A percentile compares a stretch with the other conserved stretches of the same genome.
Conservation (phyloP, 1,140 invertebrate genomes). For the Hormaphis cornu region DNA sequence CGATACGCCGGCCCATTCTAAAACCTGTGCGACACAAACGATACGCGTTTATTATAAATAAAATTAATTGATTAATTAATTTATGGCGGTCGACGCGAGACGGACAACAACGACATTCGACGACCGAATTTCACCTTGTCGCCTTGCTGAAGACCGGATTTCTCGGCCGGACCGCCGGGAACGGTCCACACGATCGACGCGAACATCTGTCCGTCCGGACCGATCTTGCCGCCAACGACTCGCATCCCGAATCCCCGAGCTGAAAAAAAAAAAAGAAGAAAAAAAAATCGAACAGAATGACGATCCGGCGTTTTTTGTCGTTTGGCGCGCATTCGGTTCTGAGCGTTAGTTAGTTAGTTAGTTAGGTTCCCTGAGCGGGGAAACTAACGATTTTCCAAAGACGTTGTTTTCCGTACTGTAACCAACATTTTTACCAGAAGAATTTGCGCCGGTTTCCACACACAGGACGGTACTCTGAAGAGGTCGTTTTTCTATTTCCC, state of each 20-base stretch:
- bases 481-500: no score
- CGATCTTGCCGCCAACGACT: slow-evolving; percentile 80
- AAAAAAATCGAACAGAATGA: neutral
- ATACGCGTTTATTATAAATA: neutral
- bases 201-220: slow-evolving; percentile 69
- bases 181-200: slow-evolving; percentile 86
- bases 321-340: no score
- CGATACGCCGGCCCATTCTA: slow-evolving; percentile 75
- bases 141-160: slow-evolving; percentile 71
- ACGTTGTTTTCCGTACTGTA: no score
- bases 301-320: neutral
- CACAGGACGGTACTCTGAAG: no score
- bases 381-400: no score
- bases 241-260: slow-evolving; percentile 86
- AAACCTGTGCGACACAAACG: slow-evolving; percentile 49
- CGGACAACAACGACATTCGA: neutral
- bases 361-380: no score
- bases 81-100: neutral
- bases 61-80: neutral
- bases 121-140: slow-evolving; percentile 56
- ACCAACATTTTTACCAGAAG: no score
- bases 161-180: slow-evolving; percentile 79
- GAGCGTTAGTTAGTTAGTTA: no score
- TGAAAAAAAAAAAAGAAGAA: slow-evolving; percentile 44
- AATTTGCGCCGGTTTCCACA: no score